Percentiles rank a stretch among this genome's conserved stretches.
Conservation (phyloP, 2,113 vertebrate genomes). For the Urocolius indicus region DNA sequence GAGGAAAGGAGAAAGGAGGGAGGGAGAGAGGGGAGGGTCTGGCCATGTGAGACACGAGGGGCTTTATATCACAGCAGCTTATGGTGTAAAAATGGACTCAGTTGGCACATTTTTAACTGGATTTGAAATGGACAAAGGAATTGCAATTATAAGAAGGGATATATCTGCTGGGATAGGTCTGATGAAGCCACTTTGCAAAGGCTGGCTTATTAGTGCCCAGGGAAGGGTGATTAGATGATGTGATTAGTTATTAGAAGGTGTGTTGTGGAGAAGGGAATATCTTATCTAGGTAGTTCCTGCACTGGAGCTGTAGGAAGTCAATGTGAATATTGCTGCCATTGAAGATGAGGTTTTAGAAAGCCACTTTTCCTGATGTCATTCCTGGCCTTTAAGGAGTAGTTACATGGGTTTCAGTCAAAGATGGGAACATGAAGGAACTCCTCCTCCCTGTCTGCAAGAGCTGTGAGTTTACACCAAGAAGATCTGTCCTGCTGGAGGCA, state of each 20-base stretch:
- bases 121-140: conserved; percentile 62
- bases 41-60: neutral
- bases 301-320: neutral
- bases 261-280: neutral
- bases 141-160: conserved; percentile 63
- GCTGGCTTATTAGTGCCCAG: conserved; percentile 13
- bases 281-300: conserved; percentile 13
- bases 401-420: neutral
- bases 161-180: conserved; percentile 48
- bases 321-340: conserved; percentile 39
- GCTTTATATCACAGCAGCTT: conserved; percentile 60
- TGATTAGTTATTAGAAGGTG: conserved; percentile 49
- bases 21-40: neutral
- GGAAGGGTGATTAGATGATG: conserved; percentile 1
- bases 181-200: conserved; percentile 35
- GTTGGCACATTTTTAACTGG: conserved; percentile 71
- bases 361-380: neutral
- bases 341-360: conserved; percentile 11
- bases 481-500: neutral
- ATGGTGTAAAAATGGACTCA: conserved; percentile 58
- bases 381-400: neutral
- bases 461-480: neutral
- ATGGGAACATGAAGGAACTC: neutral
- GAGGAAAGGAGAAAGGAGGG: neutral
- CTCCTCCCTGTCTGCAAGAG: neutral